These are phyloP conservation scores for Microctonus aethiopoides DNA, from an alignment of 2,888 invertebrate genomes.

Conservation along the genomic window DNA sequence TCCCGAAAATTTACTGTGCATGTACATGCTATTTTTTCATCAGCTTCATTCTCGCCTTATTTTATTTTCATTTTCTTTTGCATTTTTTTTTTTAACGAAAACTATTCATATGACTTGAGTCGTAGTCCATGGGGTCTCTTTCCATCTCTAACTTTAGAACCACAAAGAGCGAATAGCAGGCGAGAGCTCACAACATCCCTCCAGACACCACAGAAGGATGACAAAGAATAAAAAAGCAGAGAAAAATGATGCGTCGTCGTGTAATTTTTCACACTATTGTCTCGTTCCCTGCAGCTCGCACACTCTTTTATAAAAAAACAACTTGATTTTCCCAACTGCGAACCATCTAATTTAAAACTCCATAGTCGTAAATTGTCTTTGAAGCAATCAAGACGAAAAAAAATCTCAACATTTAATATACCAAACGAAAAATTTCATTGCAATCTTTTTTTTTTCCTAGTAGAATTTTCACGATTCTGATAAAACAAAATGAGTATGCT, in stretches of 20 bases:
- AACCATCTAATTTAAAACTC: no score
- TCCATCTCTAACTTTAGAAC: conserved; percentile 40
- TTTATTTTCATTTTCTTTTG: no score
- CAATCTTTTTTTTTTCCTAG: background rate
- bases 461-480: background rate
- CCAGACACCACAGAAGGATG: background rate
- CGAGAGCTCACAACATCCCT: background rate
- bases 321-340: conserved; percentile 1
- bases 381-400: background rate
- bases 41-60: no score
- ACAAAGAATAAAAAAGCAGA: background rate
- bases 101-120: conserved; percentile 30
- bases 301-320: background rate
- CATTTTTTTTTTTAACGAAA: conserved; percentile 13
- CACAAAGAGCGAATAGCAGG: conserved; percentile 14
- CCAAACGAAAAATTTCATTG: background rate
- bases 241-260: background rate
- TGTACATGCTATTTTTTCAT: no score
- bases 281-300: background rate
- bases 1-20: background rate
- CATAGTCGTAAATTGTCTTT: no score
- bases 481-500: no score
- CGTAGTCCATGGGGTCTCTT: conserved; percentile 37
- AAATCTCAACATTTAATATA: background rate
- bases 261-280: background rate